Percentiles rank a stretch among this genome's conserved stretches.
phyloP scores from a whole-genome alignment of 2,113 vertebrate species.

The Atlantisia rogersi region DNA sequence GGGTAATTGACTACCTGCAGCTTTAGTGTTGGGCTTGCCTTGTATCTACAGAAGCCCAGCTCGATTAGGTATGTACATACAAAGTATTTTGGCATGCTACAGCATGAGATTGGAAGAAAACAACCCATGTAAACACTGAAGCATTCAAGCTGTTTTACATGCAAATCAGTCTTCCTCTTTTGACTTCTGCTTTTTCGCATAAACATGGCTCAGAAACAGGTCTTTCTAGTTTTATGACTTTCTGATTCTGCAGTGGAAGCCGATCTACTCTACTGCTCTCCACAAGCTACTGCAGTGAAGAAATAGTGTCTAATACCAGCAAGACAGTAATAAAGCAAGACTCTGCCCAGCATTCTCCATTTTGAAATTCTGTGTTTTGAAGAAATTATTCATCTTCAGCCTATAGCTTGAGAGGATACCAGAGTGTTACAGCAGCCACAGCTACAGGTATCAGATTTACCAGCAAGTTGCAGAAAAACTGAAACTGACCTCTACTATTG shows the following conservation, averaged over 20 bases:
- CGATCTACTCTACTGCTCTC: not conserved
- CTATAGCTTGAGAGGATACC: not conserved
- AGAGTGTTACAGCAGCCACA: not conserved
- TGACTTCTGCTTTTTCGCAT: not conserved
- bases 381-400: not conserved
- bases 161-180: not conserved
- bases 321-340: not conserved
- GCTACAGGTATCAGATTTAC: not conserved
- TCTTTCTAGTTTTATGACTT: not conserved
- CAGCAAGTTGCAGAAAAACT: not conserved
- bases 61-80: not conserved
- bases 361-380: not conserved
- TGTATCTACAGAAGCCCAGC: not conserved
- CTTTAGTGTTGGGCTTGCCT: not conserved
- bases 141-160: not conserved
- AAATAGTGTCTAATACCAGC: not conserved
- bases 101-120: not conserved
- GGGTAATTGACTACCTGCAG: not conserved
- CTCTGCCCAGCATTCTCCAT: not conserved
- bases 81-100: not conserved
- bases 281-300: not conserved
- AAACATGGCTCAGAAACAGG: not conserved
- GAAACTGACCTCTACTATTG: not conserved
- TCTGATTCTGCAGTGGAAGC: not conserved
- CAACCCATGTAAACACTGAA: not conserved